Evolutionary conservation across 2,797 vertebrate species (phyloP).

Genomic region (Galaxias olidus): DNA sequence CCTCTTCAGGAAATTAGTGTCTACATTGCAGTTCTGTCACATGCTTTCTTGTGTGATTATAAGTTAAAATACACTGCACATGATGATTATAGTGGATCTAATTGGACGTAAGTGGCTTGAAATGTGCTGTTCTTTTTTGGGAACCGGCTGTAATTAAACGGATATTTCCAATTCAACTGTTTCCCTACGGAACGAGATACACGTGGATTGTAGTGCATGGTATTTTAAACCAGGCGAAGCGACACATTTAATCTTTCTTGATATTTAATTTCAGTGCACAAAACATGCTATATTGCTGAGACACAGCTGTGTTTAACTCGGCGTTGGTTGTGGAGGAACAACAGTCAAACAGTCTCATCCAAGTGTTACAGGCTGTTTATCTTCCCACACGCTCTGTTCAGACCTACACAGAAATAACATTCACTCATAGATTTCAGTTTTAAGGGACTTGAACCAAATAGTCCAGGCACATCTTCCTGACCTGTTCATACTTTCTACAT

Average conservation of each 20-base stretch:
- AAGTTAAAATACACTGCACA: conserved; percentile 24
- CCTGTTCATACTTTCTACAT: too few relatives aligned
- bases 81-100: conserved; percentile 40
- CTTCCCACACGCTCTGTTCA: too few relatives aligned
- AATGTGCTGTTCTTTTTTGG: conserved; percentile 27
- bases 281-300: conserved; percentile 36
- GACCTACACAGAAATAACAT: too few relatives aligned
- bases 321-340: too few relatives aligned
- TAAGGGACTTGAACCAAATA: too few relatives aligned
- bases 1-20: conserved; percentile 27
- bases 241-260: too few relatives aligned
- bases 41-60: conserved; percentile 19
- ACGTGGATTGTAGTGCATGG: too few relatives aligned
- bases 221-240: too few relatives aligned
- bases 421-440: too few relatives aligned
- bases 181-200: neutral
- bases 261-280: conserved; percentile 13
- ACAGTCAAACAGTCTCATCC: too few relatives aligned
- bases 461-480: too few relatives aligned
- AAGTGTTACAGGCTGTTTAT: too few relatives aligned
- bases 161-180: neutral
- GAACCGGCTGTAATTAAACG: conserved; percentile 39
- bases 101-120: conserved; percentile 36
- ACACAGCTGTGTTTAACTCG: conserved; percentile 42
- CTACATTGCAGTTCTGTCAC: conserved; percentile 10